Base-by-base conservation (phyloP, 2,888 invertebrate genomes). In the Cryptocephalus moraei region DNA sequence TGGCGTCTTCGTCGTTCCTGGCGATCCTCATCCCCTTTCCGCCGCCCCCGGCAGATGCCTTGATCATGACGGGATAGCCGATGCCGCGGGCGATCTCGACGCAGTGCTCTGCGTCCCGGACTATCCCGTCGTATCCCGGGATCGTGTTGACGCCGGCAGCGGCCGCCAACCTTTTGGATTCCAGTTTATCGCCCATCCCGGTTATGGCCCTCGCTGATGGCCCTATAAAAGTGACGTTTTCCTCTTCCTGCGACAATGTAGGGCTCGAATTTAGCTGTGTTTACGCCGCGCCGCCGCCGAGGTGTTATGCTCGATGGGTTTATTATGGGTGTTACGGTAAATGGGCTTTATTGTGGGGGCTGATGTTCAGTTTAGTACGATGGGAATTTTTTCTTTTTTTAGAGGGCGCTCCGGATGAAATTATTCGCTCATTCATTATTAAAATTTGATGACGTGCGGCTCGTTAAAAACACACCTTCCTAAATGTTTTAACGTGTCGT, bases 61-160 rank as follows among this genome's bases (percentile, higher is more conserved):
- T 83, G 52, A 84, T 79, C 82, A 84, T 83, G 31, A 83, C 82
- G 1, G 82, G 82, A 65, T 81, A 83, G 9, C 78, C 79, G 47
- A 80, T 79, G 38, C 77, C 71, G 55, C 73, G 72, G 13, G 80
- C 71, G 39, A 80, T 74, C 57, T 73, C 66, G 22, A 80, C 72
- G 61, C 80, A 80, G 55, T 80, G 75, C 6, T 77, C 76, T 32
- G 69, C 76, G 63, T 76, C 72, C 50, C 59, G 62, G 32, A 74
- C 67, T 46, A 72, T 66, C 1, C 72, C 73, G 53, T 74, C 72
- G 61, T 62, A 73, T 41, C 74, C 74, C 9, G 81, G 81, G 55
- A 82, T 79, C 60, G 77, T 76, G 65, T 77, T 78, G 32, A 81
- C 80, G 38, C 74, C 73, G 43, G 82, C 82, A 48, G 71, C 72